Percentiles rank a stretch among this genome's conserved stretches.
Evolutionary conservation across 2,888 invertebrate species (phyloP).

Genomic region (Dioctria rufipes): DNA sequence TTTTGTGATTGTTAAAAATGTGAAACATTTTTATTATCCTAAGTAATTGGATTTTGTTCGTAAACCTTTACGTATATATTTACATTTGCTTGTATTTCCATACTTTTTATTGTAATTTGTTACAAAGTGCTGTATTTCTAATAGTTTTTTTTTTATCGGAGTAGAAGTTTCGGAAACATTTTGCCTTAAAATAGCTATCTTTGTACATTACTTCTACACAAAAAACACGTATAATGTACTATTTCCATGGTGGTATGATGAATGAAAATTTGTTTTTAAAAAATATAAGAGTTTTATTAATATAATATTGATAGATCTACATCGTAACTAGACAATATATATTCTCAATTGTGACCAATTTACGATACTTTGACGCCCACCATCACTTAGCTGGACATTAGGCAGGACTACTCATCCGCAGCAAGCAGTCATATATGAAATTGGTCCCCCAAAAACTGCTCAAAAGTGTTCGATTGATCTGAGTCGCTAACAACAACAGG

Average conservation of each 20-base stretch:
- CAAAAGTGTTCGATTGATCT: too few species aligned
- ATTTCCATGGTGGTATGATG: slow-evolving; percentile 38
- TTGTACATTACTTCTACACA: not conserved
- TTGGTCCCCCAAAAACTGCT: too few species aligned
- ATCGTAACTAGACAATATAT: too few species aligned
- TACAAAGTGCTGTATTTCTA: slow-evolving; percentile 22
- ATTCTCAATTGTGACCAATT: too few species aligned
- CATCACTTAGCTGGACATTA: too few species aligned
- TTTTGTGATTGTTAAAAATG: slow-evolving; percentile 12
- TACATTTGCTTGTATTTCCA: slow-evolving; percentile 23
- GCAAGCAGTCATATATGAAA: too few species aligned
- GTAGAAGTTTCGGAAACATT: not conserved
- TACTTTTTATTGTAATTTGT: slow-evolving; percentile 21
- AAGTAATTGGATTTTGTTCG: slow-evolving; percentile 8
- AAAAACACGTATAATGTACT: slow-evolving; percentile 26
- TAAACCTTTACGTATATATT: not conserved
- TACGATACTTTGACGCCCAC: too few species aligned
- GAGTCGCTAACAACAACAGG: too few species aligned
- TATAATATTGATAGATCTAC: not conserved
- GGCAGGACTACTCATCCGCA: too few species aligned
- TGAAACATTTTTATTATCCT: not conserved
- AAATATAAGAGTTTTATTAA: slow-evolving; percentile 12
- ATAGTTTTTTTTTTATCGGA: slow-evolving; percentile 17
- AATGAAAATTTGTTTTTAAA: slow-evolving; percentile 30
- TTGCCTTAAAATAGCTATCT: slow-evolving; percentile 32